These are phyloP conservation scores for Trachymyrmex septentrionalis DNA, from an alignment of 1,140 invertebrate species.

Conservation along the genomic window DNA sequence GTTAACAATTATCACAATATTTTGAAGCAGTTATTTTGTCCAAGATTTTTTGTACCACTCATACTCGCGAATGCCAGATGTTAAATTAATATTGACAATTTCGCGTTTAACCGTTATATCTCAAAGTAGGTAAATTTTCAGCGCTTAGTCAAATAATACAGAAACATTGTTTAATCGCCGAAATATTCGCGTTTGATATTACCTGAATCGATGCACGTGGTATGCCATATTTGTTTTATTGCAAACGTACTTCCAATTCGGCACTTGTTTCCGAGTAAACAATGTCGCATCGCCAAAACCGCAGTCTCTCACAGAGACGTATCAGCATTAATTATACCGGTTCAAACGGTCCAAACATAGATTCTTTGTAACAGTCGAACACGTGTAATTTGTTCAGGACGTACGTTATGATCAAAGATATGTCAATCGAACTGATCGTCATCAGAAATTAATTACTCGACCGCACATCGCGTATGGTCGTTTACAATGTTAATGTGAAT, in stretches of 20 bases:
- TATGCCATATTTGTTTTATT: slow-evolving; percentile 41
- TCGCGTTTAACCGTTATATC: background rate
- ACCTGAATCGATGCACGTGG: background rate
- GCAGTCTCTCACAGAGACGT: slow-evolving; percentile 17
- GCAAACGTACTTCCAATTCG: background rate
- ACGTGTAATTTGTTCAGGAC: slow-evolving; percentile 50
- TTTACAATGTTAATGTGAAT: slow-evolving; percentile 26
- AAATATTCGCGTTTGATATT: slow-evolving; percentile 18
- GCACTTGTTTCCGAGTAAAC: background rate
- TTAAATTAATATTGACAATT: slow-evolving; percentile 27
- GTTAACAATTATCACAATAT: background rate
- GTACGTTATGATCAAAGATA: slow-evolving; percentile 54
- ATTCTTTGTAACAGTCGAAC: slow-evolving; percentile 54
- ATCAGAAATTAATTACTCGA: slow-evolving; percentile 63
- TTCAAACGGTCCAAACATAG: slow-evolving; percentile 40
- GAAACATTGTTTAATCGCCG: slow-evolving; percentile 5
- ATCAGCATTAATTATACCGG: slow-evolving; percentile 54
- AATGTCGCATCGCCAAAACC: slow-evolving; percentile 18
- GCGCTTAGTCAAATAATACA: slow-evolving; percentile 7
- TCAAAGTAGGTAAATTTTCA: slow-evolving; percentile 22
- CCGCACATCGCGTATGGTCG: slow-evolving; percentile 26
- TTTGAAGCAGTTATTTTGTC: background rate
- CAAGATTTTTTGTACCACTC: background rate
- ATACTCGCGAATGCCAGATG: background rate
- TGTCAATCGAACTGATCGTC: slow-evolving; percentile 46